A percentile compares a stretch with the other conserved stretches of the same genome.
Conservation (phyloP, 2,888 invertebrate species). For the Drosophila prolongata region DNA sequence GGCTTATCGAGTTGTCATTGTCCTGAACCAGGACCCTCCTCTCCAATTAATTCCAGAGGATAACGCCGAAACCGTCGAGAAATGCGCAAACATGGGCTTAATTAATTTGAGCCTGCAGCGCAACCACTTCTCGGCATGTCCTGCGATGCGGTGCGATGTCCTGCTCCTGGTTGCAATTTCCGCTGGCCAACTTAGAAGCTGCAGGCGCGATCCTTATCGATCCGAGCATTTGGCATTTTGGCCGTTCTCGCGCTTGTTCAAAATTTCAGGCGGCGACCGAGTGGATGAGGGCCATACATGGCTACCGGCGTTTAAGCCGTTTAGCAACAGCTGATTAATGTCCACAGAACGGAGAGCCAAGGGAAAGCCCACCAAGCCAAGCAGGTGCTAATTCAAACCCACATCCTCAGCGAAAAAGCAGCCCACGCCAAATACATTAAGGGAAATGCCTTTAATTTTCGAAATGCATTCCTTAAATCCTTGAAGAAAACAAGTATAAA, state of each 20-base stretch:
- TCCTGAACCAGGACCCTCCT: slow-evolving; percentile 51
- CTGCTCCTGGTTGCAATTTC: slow-evolving; percentile 20
- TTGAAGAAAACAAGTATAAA: not conserved
- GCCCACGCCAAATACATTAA: slow-evolving; percentile 43
- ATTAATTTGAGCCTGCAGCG: slow-evolving; percentile 70
- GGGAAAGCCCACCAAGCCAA: slow-evolving; percentile 21
- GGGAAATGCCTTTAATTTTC: not conserved
- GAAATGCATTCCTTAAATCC: not conserved
- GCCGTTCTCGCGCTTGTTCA: slow-evolving; percentile 66
- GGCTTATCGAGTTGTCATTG: slow-evolving; percentile 82
- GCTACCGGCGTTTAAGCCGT: slow-evolving; percentile 75
- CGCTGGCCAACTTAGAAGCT: slow-evolving; percentile 56
- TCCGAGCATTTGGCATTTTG: slow-evolving; percentile 36
- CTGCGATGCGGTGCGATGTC: slow-evolving; percentile 28
- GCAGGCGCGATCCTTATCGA: slow-evolving; percentile 63
- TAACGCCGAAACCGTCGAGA: slow-evolving; percentile 47
- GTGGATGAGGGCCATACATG: slow-evolving; percentile 18
- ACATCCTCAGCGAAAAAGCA: not conserved
- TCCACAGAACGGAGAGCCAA: slow-evolving; percentile 15
- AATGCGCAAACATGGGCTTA: slow-evolving; percentile 71
- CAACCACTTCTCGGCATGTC: slow-evolving; percentile 37
- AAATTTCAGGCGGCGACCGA: slow-evolving; percentile 31
- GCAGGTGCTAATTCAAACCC: slow-evolving; percentile 46
- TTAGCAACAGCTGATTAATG: slow-evolving; percentile 68
- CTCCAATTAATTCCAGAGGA: slow-evolving; percentile 66